A percentile compares a stretch with the other conserved stretches of the same genome.
Conservation (phyloP, 2,888 invertebrate genomes). For the Lydus trimaculatus region DNA sequence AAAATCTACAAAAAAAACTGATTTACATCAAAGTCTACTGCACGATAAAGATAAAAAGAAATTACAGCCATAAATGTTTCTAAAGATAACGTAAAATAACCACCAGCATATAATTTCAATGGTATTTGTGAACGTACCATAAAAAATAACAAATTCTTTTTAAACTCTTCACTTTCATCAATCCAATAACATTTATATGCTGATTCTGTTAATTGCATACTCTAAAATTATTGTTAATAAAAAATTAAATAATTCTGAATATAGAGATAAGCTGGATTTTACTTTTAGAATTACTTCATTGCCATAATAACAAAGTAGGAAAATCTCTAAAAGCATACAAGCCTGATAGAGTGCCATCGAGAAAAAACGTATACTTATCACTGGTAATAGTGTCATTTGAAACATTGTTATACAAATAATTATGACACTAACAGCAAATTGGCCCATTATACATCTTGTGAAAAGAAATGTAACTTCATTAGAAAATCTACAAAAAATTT, state of each 20-base stretch:
- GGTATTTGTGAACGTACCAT: constrained; percentile 62
- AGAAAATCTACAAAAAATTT: constrained; percentile 33
- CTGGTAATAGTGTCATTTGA: constrained; percentile 52
- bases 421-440: constrained; percentile 51
- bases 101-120: constrained; percentile 62
- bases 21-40: background rate
- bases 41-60: constrained; percentile 27
- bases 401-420: constrained; percentile 58
- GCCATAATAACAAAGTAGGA: constrained; percentile 67
- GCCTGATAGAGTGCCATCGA: constrained; percentile 64
- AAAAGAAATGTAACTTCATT: constrained; percentile 32
- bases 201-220: constrained; percentile 58
- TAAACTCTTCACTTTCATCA: constrained; percentile 55
- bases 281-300: constrained; percentile 66
- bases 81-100: constrained; percentile 63
- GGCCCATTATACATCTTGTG: constrained; percentile 41
- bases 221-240: constrained; percentile 53
- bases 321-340: constrained; percentile 66
- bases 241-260: background rate
- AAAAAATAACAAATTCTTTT: constrained; percentile 60
- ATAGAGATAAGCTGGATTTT: constrained; percentile 16
- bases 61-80: constrained; percentile 64
- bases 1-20: constrained; percentile 62
- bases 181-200: constrained; percentile 59
- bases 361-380: constrained; percentile 51